A percentile compares a stretch with the other conserved stretches of the same genome.
These are phyloP conservation scores for Climacteris rufus DNA, from an alignment of 2,113 vertebrate genomes.

Conservation along the genomic window DNA sequence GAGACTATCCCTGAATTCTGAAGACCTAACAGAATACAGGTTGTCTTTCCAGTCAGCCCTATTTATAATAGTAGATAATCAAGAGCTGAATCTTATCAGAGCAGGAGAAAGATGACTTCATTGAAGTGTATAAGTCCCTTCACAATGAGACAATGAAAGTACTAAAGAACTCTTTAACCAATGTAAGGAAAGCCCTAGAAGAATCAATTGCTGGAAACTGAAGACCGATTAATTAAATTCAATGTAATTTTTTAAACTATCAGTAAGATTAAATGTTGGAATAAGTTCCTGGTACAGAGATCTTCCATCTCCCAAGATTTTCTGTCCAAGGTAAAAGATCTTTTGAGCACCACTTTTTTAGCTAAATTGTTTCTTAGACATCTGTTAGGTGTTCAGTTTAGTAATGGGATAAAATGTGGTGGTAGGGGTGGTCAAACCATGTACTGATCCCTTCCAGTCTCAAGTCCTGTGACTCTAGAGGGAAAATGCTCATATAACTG, in stretches of 20 bases:
- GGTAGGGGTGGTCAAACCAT: background rate
- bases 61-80: background rate
- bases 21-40: background rate
- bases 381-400: background rate
- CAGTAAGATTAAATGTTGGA: background rate
- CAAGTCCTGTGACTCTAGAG: background rate
- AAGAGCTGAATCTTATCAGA: background rate
- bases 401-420: background rate
- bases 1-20: background rate
- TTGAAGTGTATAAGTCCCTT: background rate
- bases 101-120: background rate
- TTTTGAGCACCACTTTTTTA: background rate
- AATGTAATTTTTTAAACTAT: background rate
- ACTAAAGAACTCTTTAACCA: background rate
- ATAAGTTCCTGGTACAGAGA: background rate
- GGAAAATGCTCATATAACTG: background rate
- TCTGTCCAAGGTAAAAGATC: background rate
- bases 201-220: background rate
- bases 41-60: background rate
- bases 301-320: background rate
- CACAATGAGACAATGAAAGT: background rate
- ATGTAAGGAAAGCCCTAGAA: background rate
- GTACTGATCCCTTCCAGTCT: background rate
- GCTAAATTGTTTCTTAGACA: background rate
- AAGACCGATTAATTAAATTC: background rate